phyloP scores from a whole-genome alignment of 2,113 vertebrate genomes.

The Eulemur macaco region DNA sequence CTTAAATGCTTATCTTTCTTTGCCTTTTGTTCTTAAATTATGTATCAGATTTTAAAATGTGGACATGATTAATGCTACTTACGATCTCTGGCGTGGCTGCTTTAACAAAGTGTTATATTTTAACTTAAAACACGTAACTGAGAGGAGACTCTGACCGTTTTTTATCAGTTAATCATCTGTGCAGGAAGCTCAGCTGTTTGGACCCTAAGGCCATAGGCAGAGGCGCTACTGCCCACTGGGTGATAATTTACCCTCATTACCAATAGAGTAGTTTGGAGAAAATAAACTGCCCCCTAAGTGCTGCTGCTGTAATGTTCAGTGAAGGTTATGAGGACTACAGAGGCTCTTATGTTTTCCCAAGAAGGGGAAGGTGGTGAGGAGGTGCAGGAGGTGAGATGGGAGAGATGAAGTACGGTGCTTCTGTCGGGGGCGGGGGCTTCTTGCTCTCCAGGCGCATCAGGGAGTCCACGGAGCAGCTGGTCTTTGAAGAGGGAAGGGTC shows the following conservation, averaged over 20 bases:
- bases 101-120: constrained; percentile 70
- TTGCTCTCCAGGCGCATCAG: not conserved
- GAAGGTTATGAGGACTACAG: not conserved
- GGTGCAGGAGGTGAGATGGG: not conserved
- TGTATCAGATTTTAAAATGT: constrained; percentile 76
- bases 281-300: not conserved
- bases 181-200: not conserved
- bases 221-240: not conserved
- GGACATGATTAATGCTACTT: constrained; percentile 75
- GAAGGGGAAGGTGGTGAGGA: not conserved
- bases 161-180: constrained; percentile 17
- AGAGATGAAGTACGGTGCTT: not conserved
- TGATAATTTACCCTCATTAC: not conserved
- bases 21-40: constrained; percentile 75
- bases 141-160: constrained; percentile 29
- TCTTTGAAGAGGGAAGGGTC: not conserved
- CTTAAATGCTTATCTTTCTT: constrained; percentile 77
- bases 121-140: constrained; percentile 57
- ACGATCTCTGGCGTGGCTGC: constrained; percentile 56
- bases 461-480: not conserved
- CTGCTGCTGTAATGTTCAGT: not conserved
- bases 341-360: not conserved
- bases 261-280: not conserved
- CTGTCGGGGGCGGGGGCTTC: not conserved
- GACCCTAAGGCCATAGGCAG: not conserved